Conservation (phyloP, 2,888 invertebrate genomes). For the Ferrisia virgata region DNA sequence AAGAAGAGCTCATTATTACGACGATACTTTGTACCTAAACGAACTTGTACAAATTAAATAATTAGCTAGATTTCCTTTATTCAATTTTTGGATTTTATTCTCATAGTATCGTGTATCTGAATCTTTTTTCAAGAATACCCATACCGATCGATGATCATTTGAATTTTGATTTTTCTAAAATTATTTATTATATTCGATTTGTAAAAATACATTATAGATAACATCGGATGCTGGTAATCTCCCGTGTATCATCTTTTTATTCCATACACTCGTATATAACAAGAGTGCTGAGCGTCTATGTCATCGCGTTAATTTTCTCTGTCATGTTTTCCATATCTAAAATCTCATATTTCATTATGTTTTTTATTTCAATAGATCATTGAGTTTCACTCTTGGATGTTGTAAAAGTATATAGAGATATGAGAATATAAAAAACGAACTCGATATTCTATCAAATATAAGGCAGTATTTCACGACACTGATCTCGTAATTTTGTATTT, state of each 20-base stretch:
- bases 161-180: background rate
- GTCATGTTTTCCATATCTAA: conserved; percentile 9
- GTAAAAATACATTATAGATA: background rate
- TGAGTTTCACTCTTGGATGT: background rate
- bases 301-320: conserved; percentile 6
- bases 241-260: background rate
- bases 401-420: background rate
- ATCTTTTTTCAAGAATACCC: background rate
- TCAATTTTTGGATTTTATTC: background rate
- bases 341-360: conserved; percentile 12
- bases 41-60: background rate
- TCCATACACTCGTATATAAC: background rate
- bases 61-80: background rate
- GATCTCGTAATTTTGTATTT: background rate
- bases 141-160: background rate
- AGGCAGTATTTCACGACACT: background rate
- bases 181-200: background rate
- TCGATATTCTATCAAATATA: conserved; percentile 6
- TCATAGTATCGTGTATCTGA: background rate
- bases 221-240: background rate
- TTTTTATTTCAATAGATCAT: background rate
- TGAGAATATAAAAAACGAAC: background rate
- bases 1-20: background rate
- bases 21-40: background rate
- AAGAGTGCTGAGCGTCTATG: background rate